phyloP scores from a whole-genome alignment of 2,113 vertebrate species.

The Pterocles gutturalis region DNA sequence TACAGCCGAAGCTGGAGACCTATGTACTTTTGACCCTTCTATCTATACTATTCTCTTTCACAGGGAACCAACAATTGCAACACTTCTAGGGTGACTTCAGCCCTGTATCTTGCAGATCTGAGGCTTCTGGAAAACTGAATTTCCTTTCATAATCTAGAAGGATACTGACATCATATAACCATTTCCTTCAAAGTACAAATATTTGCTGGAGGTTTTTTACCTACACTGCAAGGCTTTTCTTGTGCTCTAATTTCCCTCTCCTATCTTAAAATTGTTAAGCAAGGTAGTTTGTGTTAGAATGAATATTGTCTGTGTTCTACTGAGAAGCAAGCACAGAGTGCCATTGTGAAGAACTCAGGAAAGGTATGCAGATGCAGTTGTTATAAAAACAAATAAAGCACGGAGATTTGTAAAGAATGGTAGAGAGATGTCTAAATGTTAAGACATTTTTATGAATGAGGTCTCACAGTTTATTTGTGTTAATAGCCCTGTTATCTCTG shows the following conservation, averaged over 20 bases:
- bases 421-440: background rate
- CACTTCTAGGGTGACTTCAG: background rate
- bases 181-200: background rate
- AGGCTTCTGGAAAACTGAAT: background rate
- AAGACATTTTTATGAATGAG: background rate
- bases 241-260: background rate
- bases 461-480: background rate
- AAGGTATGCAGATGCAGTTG: background rate
- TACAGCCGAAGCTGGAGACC: background rate
- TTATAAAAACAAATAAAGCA: background rate
- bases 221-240: background rate
- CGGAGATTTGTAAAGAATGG: background rate
- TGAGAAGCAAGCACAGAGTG: background rate
- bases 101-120: background rate
- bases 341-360: background rate
- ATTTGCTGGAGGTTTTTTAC: background rate
- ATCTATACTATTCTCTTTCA: background rate
- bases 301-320: background rate
- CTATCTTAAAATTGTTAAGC: background rate
- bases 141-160: background rate
- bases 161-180: background rate
- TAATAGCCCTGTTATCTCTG: background rate
- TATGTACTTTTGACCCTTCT: background rate
- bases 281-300: background rate
- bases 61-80: background rate